These are phyloP conservation scores for Philereme vetulata DNA, from an alignment of 2,888 invertebrate species.

Conservation along the genomic window DNA sequence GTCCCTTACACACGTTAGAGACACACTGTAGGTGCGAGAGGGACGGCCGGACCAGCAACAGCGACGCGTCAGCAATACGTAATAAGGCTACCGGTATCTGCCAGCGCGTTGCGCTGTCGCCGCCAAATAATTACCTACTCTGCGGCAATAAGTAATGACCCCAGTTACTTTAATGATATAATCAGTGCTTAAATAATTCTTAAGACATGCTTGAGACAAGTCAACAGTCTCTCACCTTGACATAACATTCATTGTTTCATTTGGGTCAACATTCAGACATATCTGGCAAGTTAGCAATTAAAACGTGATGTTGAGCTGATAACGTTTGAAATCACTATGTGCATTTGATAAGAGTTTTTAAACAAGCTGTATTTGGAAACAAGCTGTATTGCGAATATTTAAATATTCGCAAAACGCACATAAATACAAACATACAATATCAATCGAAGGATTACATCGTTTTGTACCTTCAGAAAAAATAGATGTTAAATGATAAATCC, in stretches of 20 bases:
- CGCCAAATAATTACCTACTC: conserved; percentile 2
- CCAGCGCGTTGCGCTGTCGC: too few relatives aligned
- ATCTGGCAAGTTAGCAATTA: conserved; percentile 33
- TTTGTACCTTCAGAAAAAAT: too few relatives aligned
- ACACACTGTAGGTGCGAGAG: too few relatives aligned
- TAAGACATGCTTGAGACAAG: conserved; percentile 15
- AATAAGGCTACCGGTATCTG: too few relatives aligned
- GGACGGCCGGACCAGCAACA: too few relatives aligned
- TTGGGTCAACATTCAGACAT: conserved; percentile 41
- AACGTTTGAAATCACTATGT: conserved; percentile 26
- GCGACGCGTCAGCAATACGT: too few relatives aligned
- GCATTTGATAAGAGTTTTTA: conserved; percentile 16
- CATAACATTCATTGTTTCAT: conserved; percentile 43
- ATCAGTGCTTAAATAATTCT: conserved; percentile 25
- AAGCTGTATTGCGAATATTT: too few relatives aligned
- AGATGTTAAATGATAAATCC: too few relatives aligned
- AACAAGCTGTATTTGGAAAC: neutral
- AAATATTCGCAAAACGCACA: too few relatives aligned
- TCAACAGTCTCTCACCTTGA: conserved; percentile 39
- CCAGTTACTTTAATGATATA: conserved; percentile 25
- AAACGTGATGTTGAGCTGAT: conserved; percentile 36
- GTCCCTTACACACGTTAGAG: too few relatives aligned
- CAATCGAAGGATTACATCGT: too few relatives aligned
- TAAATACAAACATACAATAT: too few relatives aligned
- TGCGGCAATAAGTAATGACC: conserved; percentile 23